Conservation (phyloP, 2,888 invertebrate species). For the Drosophila anomelani region DNA sequence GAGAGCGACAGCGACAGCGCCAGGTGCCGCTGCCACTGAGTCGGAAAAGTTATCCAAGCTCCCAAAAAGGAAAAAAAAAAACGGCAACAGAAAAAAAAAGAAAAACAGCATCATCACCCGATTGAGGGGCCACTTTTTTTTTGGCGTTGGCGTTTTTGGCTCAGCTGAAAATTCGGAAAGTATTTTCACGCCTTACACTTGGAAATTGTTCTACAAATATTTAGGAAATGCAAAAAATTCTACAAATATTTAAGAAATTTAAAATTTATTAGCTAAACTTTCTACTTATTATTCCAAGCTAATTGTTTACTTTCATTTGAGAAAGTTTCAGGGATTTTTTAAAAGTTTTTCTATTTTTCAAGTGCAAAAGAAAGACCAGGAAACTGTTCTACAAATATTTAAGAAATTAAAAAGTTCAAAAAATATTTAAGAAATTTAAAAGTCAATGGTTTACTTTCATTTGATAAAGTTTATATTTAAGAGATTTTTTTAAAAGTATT, state of each 20-base stretch:
- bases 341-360: too few species aligned
- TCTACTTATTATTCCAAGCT: too few species aligned
- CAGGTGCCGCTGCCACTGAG: constrained; percentile 29
- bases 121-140: constrained; percentile 30
- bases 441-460: too few species aligned
- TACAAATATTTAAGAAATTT: not conserved
- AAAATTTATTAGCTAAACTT: too few species aligned
- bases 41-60: constrained; percentile 27
- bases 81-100: not conserved
- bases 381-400: too few species aligned
- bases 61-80: not conserved
- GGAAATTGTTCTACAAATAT: not conserved
- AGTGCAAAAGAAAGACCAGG: too few species aligned
- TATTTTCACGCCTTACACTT: constrained; percentile 9
- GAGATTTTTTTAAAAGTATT: too few species aligned
- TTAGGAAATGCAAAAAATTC: not conserved
- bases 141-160: not conserved
- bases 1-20: constrained; percentile 17
- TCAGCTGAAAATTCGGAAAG: constrained; percentile 22
- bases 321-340: too few species aligned
- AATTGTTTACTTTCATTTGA: too few species aligned
- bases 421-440: too few species aligned
- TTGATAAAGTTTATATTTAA: too few species aligned
- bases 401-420: too few species aligned
- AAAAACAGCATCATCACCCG: constrained; percentile 12